phyloP scores from a whole-genome alignment of 53 echinoderm and acorn worm genomes.

The Paracentrotus lividus region DNA sequence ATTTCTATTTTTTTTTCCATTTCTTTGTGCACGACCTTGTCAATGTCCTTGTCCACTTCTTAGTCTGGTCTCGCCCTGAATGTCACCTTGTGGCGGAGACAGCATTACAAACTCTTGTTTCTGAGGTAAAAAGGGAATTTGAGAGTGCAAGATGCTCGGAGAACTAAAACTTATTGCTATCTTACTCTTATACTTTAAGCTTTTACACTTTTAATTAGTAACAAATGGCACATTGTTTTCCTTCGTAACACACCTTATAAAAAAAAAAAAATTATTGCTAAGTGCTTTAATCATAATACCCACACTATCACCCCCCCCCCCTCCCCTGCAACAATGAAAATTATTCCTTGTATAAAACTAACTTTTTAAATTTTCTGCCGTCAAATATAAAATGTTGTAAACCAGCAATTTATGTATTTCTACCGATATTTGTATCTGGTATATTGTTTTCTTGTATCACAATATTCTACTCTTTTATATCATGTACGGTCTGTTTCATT shows the following conservation, averaged over 20 bases:
- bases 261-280: background rate
- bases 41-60: background rate
- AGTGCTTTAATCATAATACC: background rate
- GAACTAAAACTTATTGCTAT: background rate
- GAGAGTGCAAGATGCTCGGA: background rate
- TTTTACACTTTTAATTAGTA: background rate
- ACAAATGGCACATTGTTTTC: background rate
- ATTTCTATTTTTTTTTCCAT: constrained; percentile 6
- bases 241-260: background rate
- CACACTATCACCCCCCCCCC: background rate
- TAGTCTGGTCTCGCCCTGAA: constrained; percentile 62
- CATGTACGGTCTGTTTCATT: background rate
- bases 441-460: background rate
- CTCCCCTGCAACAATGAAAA: too few relatives aligned
- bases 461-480: background rate
- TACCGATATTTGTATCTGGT: background rate
- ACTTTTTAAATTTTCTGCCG: background rate
- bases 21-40: constrained; percentile 33
- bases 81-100: constrained; percentile 63
- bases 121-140: constrained; percentile 56
- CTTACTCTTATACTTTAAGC: background rate
- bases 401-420: background rate
- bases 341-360: too few relatives aligned
- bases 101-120: constrained; percentile 53
- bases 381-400: background rate